Conservation (phyloP, 1,140 invertebrate genomes). For the Dreissena rostriformis region DNA sequence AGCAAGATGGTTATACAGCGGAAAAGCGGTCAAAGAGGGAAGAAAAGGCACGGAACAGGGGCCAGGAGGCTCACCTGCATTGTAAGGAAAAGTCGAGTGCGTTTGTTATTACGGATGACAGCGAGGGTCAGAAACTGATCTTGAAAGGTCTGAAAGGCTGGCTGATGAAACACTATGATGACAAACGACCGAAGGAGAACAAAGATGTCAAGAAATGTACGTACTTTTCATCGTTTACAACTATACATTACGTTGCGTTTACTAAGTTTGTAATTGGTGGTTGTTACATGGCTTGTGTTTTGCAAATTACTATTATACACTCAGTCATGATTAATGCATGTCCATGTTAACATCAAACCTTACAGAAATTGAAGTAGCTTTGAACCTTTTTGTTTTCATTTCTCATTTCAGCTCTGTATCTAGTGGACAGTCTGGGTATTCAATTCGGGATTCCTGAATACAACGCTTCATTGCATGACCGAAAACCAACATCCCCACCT, state of each 20-base stretch:
- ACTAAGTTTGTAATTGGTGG: no score
- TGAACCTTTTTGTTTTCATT: no score
- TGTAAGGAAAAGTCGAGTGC: constrained; percentile 31
- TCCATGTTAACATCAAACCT: no score
- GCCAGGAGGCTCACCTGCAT: constrained; percentile 23
- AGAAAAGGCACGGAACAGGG: not conserved
- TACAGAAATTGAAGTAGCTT: no score
- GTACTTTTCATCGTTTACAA: not conserved
- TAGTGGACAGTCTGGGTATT: constrained; percentile 46
- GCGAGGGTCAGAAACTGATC: constrained; percentile 36
- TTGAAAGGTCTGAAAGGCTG: constrained; percentile 43
- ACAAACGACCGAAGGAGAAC: no score
- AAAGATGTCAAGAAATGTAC: constrained; percentile 48
- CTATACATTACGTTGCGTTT: no score
- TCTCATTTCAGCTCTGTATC: constrained; percentile 40
- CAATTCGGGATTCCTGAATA: constrained; percentile 51
- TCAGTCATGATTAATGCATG: no score
- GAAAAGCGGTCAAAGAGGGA: constrained; percentile 10
- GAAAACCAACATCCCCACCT: constrained; percentile 7
- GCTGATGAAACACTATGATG: constrained; percentile 41
- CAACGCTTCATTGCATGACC: constrained; percentile 1
- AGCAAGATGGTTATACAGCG: not conserved
- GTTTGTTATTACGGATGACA: constrained; percentile 27
- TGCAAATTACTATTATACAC: no score
- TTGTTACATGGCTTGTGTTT: no score